Evolutionary conservation across 2,797 vertebrate species (phyloP).

Genomic region (Balearica regulorum): DNA sequence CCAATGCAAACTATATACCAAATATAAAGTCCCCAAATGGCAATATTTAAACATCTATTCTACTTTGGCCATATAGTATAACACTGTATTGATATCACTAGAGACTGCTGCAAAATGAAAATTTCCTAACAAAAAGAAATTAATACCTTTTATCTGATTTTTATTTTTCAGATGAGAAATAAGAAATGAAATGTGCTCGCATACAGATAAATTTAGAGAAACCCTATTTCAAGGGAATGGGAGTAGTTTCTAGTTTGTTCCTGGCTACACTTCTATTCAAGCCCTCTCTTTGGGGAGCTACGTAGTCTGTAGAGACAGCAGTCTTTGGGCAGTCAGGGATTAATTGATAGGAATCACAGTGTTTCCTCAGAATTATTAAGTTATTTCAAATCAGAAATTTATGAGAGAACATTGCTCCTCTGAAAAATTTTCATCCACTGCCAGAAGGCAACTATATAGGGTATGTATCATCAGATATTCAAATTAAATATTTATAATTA

Average conservation of each 20-base stretch:
- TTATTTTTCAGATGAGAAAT: neutral
- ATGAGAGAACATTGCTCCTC: neutral
- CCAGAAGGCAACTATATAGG: neutral
- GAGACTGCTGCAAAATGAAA: neutral
- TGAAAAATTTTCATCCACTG: neutral
- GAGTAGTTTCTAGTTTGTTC: neutral
- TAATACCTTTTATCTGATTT: neutral
- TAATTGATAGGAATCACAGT: neutral
- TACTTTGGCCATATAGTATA: neutral
- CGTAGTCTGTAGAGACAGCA: neutral
- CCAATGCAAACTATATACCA: neutral
- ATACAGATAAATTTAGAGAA: neutral
- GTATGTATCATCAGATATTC: neutral
- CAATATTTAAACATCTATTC: neutral
- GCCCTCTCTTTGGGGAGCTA: neutral
- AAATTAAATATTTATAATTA: neutral
- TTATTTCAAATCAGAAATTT: neutral
- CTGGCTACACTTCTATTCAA: neutral
- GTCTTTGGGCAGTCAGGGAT: neutral
- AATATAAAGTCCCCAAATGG: neutral
- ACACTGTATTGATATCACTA: neutral
- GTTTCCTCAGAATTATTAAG: neutral
- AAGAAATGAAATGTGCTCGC: neutral
- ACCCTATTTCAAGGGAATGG: rapidly evolving
- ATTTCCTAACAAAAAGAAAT: neutral